Base-by-base conservation (phyloP, 2,113 vertebrate species). In the Trogon surrucura region DNA sequence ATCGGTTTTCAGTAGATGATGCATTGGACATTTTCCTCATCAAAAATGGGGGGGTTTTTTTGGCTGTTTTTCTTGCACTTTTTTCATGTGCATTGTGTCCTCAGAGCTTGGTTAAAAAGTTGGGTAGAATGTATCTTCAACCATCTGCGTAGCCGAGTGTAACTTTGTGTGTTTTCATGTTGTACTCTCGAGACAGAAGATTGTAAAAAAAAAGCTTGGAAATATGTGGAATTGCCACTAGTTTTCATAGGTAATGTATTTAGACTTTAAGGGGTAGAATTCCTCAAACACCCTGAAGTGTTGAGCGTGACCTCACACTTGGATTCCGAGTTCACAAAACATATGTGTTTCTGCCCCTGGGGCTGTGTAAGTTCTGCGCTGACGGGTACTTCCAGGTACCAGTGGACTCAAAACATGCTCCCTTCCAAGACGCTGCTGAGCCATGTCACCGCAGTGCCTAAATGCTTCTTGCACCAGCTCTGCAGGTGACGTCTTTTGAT, bases 361-460 rank as follows among this genome's bases (percentile, higher is more conserved):
- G 20, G 6, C 60, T 18, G 1, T 2, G 5, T 44, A 7, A 82
- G 18, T 15, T 5, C 8, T 11, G 56, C 20, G 8, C 4, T 77
- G 51, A 9, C 16, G 20, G 56, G 57, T 18, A 5, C 51, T 77
- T 20, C 23, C 6, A 12, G 44, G 56, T 30, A 4, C 29, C 53
- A 10, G 27, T 8, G 64, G 61, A n/a, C 53, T 58, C 16, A 18
- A 13, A 15, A 13, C 0, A 1, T 1, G 4, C 13, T 74, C 10
- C 38, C 6, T 73, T 54, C 41, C 0, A 3, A 57, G 53, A 11
- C 0, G 1, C 13, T 60, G 23, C 38, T 54, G 62, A 57, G 53
- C 57, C 30, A 2, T 0, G 0, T 64, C 4, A 4, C 34, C 11
- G 4, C 20, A 30, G 25, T 22, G 36, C 23, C 30, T 36, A 3